These are phyloP conservation scores for Crotalus tigris DNA, from an alignment of 2,113 vertebrate genomes.

Conservation along the genomic window DNA sequence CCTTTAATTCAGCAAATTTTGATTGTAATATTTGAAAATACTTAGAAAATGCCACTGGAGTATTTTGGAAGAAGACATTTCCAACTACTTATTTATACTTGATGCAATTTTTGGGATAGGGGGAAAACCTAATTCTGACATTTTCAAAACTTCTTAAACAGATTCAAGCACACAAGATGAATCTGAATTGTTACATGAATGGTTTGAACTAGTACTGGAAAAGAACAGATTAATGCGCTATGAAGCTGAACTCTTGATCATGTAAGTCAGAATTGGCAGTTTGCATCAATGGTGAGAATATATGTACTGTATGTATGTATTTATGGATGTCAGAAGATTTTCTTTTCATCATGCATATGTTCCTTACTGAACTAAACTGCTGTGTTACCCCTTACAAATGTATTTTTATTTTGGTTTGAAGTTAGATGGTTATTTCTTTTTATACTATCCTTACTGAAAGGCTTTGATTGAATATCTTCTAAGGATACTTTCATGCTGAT, in stretches of 20 bases:
- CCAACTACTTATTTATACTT: not conserved
- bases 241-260: constrained; percentile 85
- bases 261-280: constrained; percentile 70
- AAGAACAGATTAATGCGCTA: constrained; percentile 90
- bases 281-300: constrained; percentile 25
- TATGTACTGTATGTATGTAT: not conserved
- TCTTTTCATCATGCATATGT: constrained; percentile 51
- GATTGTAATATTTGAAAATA: not conserved
- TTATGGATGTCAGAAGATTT: constrained; percentile 9
- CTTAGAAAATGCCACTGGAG: not conserved
- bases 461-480: not conserved
- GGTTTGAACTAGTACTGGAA: constrained; percentile 91
- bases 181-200: constrained; percentile 83
- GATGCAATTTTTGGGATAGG: constrained; percentile 30
- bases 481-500: not conserved
- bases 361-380: constrained; percentile 64
- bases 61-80: not conserved
- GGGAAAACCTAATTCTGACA: constrained; percentile 50
- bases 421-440: not conserved
- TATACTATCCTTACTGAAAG: not conserved
- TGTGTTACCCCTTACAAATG: constrained; percentile 58
- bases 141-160: constrained; percentile 67
- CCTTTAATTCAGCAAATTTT: not conserved
- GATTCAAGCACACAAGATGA: constrained; percentile 78
- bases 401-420: constrained; percentile 52